A percentile compares a stretch with the other conserved stretches of the same genome.
Evolutionary conservation across 2,113 vertebrate genomes (phyloP).

Genomic region (Anolis sagrei): DNA sequence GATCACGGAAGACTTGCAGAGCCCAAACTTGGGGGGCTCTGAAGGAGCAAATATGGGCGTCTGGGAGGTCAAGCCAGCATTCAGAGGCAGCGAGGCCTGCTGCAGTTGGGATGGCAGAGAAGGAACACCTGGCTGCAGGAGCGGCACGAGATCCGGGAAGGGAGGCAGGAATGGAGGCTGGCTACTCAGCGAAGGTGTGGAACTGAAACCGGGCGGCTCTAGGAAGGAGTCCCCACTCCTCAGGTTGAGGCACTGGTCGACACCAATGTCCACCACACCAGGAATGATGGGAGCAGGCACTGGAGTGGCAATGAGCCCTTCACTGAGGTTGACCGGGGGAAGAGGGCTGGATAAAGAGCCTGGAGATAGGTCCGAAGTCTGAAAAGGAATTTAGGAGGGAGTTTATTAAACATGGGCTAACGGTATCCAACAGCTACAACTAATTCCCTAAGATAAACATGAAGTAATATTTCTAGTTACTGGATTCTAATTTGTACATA

Average conservation of each 20-base stretch:
- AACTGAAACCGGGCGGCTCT: constrained; percentile 68
- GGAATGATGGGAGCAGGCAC: constrained; percentile 70
- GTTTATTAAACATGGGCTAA: neutral
- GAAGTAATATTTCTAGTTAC: neutral
- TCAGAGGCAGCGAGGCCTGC: constrained; percentile 59
- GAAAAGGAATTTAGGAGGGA: neutral
- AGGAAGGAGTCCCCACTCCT: constrained; percentile 67
- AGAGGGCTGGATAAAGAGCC: constrained; percentile 68
- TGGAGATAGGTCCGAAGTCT: constrained; percentile 80
- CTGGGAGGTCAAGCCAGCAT: constrained; percentile 57
- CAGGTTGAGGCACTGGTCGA: constrained; percentile 63
- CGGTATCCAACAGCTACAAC: too few relatives aligned
- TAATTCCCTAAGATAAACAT: too few relatives aligned
- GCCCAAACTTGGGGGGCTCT: constrained; percentile 67
- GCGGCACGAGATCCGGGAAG: constrained; percentile 68
- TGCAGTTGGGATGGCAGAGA: constrained; percentile 43
- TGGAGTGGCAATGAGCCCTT: constrained; percentile 75
- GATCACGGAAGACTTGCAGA: constrained; percentile 76
- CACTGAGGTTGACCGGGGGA: constrained; percentile 67
- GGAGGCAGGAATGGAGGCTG: constrained; percentile 73
- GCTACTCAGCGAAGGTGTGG: constrained; percentile 54
- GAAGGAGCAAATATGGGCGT: constrained; percentile 60
- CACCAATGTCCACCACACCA: constrained; percentile 54
- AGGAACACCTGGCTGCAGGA: constrained; percentile 59
- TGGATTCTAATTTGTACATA: neutral